phyloP scores from a whole-genome alignment of 1,140 invertebrate species.

The Zophobas morio region DNA sequence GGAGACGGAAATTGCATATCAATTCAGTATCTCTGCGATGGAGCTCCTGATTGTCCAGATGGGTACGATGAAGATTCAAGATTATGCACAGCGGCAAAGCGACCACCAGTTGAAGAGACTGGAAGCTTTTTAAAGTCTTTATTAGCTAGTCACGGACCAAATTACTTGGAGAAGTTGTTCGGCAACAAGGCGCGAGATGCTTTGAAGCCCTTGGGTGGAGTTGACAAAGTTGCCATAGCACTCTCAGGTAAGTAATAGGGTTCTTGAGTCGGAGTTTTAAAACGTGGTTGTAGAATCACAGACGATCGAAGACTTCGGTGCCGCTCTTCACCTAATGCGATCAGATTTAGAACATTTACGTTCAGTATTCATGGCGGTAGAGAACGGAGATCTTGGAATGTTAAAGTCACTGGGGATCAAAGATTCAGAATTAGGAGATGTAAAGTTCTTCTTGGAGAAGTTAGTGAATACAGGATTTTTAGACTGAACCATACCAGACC shows the following conservation, averaged over 20 bases:
- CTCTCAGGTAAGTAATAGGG: conserved; percentile 82
- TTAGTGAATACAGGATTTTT: conserved; percentile 97
- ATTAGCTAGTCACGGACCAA: conserved; percentile 93
- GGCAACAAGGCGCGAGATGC: conserved; percentile 94
- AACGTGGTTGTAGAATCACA: conserved; percentile 84
- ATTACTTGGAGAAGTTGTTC: conserved; percentile 96
- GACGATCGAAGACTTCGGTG: conserved; percentile 94
- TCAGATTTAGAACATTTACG: conserved; percentile 92
- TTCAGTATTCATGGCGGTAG: conserved; percentile 96
- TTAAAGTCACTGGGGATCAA: conserved; percentile 95
- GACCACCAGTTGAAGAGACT: conserved; percentile 96
- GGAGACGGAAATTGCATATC: conserved; percentile 93
- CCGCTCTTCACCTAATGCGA: conserved; percentile 87
- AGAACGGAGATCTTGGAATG: conserved; percentile 94
- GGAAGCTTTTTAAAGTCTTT: conserved; percentile 94
- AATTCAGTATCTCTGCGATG: conserved; percentile 95
- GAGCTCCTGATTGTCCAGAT: conserved; percentile 93
- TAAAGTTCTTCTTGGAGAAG: conserved; percentile 97
- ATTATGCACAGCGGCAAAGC: conserved; percentile 96
- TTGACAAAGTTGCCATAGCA: conserved; percentile 94
- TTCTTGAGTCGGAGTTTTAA: conserved; percentile 7
- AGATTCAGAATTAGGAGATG: conserved; percentile 95
- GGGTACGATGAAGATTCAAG: conserved; percentile 91
- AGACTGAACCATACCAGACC: conserved; percentile 81
- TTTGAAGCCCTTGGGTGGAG: conserved; percentile 90